These are phyloP conservation scores for Euphydryas editha DNA, from an alignment of 2,888 invertebrate species.

Conservation along the genomic window DNA sequence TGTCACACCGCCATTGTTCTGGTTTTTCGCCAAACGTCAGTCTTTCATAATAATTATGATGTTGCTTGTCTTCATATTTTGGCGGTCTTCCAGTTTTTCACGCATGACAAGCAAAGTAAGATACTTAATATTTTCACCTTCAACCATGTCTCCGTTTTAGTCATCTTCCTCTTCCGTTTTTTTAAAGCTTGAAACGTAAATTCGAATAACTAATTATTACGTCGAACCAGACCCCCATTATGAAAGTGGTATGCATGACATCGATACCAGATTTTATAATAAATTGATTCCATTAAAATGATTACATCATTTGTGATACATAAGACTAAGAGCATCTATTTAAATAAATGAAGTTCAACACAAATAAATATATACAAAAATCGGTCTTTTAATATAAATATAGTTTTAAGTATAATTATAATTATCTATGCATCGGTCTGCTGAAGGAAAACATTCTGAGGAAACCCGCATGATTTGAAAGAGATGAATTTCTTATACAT, in stretches of 20 bases:
- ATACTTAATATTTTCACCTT: slow-evolving; percentile 51
- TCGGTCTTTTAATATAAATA: too few species aligned
- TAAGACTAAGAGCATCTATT: too few species aligned
- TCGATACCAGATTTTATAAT: slow-evolving; percentile 25
- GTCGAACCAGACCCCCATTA: slow-evolving; percentile 29
- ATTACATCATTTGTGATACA: neutral
- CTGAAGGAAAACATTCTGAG: too few species aligned
- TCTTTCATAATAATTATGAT: slow-evolving; percentile 42
- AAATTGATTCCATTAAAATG: slow-evolving; percentile 12
- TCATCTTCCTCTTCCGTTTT: slow-evolving; percentile 71
- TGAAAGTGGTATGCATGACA: slow-evolving; percentile 20
- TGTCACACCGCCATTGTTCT: slow-evolving; percentile 64
- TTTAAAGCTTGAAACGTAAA: slow-evolving; percentile 50
- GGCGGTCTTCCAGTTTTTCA: slow-evolving; percentile 63
- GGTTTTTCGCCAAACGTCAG: slow-evolving; percentile 60
- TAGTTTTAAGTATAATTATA: too few species aligned
- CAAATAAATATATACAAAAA: neutral
- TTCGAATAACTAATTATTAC: slow-evolving; percentile 48
- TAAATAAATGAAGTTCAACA: neutral
- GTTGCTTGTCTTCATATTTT: slow-evolving; percentile 42
- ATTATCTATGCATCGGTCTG: too few species aligned
- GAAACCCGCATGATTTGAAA: too few species aligned
- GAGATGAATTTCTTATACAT: too few species aligned
- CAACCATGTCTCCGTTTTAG: slow-evolving; percentile 53
- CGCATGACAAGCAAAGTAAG: slow-evolving; percentile 48